These are phyloP conservation scores for Myotis pilosus DNA, from an alignment of 2,797 vertebrate genomes.

Conservation along the genomic window DNA sequence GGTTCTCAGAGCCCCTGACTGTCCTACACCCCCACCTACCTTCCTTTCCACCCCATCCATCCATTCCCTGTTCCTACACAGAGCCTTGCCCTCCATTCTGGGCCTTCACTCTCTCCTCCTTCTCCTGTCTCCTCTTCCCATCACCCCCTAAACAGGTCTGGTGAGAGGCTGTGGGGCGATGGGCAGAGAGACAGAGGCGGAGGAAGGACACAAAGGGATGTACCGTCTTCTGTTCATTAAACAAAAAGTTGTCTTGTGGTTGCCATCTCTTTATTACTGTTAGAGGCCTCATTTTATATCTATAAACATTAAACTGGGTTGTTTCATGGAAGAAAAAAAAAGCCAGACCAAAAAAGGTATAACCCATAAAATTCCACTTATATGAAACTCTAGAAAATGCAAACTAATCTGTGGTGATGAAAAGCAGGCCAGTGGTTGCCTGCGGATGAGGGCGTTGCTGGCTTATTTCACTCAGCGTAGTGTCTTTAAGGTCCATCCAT, in stretches of 20 bases:
- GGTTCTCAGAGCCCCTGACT: background rate
- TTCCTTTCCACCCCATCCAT: background rate
- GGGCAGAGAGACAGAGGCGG: background rate
- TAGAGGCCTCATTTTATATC: slow-evolving; percentile 81
- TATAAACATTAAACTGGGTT: slow-evolving; percentile 79
- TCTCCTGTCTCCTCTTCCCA: background rate
- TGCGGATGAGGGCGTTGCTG: background rate
- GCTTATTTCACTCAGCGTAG: background rate
- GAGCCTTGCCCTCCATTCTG: slow-evolving; percentile 69
- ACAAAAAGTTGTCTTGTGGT: slow-evolving; percentile 39
- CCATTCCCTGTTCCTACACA: slow-evolving; percentile 39
- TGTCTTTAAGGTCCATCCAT: background rate
- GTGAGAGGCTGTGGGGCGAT: background rate
- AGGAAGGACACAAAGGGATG: slow-evolving; percentile 37
- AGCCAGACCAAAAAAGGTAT: background rate
- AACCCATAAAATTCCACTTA: background rate
- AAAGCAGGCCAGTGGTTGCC: too few species aligned
- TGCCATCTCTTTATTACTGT: slow-evolving; percentile 64
- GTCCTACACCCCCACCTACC: background rate
- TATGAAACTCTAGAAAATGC: background rate
- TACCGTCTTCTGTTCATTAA: slow-evolving; percentile 51
- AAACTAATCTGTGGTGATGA: background rate
- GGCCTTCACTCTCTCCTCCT: background rate
- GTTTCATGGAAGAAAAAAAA: slow-evolving; percentile 73
- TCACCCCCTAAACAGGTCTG: background rate